Base-by-base conservation (phyloP, 1,140 invertebrate genomes). In the Drosophila insularis region DNA sequence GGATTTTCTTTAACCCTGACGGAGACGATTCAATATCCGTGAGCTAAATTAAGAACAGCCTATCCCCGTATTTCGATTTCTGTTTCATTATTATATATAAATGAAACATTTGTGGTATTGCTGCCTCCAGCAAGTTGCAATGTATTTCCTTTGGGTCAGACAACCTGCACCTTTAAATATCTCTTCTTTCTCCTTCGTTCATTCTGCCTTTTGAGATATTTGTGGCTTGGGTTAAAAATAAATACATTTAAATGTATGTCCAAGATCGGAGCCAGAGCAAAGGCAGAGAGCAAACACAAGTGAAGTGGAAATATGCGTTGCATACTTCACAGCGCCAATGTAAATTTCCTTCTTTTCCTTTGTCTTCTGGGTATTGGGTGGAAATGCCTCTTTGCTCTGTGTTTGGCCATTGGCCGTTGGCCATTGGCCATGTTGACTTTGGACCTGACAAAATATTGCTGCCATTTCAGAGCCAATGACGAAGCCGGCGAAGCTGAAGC, bases 291-390 rank as follows among this genome's bases (percentile, higher is more conserved):
- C 76, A 87, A 87, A 87, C 76, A 87, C 72, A 87, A 80, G 65
- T 69, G 84, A 75, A 87, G 79, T 86, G 73, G 76, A 86, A 86
- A 87, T 81, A 87, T 87, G 82, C 82, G 77, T 87, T 77, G 84
- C 76, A 84, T 89, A 80, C 80, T 87, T 80, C 82, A 46, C 70
- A 87, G 69, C 75, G 75, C 64, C 82, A 87, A 87, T 89, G 82
- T 82, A 87, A 77, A 87, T 87, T 82, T 74, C 40, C 68, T 6
- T 37, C 63, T 78, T 81, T 81, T 8, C 37, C 68, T 78, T 86
- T 79, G 75, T 73, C 75, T 81, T 68, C 50, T 64, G 17, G 7
- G 17, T 1, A 4, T 19, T 17, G 7, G 19, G 17, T 8, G 43
- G 43, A 50, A 21, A 50, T 50, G 43, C 43, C 43, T 50, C 43